Conservation (phyloP, 2,888 invertebrate species). For the Pecten maximus region DNA sequence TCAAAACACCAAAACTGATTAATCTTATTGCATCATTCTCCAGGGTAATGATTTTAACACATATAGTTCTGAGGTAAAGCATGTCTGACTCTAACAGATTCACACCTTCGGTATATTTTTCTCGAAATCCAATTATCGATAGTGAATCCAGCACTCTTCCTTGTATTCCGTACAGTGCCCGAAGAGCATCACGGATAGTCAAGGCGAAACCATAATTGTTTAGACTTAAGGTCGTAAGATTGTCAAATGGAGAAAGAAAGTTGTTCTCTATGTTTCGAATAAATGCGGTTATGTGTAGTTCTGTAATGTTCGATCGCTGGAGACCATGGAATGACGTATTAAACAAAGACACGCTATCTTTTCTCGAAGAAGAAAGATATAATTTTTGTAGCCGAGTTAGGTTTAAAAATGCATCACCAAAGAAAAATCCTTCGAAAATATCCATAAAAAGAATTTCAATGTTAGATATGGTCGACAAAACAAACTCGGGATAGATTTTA, state of each 20-base stretch:
- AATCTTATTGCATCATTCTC: not conserved
- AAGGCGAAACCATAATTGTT: not conserved
- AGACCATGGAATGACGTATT: not conserved
- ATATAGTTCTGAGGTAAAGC: not conserved
- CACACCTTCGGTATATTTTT: not conserved
- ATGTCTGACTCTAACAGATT: not conserved
- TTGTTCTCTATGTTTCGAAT: not conserved
- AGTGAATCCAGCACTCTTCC: not conserved
- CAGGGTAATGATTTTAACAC: not conserved
- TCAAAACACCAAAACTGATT: not conserved
- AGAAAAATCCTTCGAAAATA: not conserved
- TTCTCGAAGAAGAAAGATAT: not conserved
- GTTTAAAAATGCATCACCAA: not conserved
- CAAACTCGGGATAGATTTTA: not conserved
- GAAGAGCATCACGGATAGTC: not conserved
- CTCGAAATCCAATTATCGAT: not conserved
- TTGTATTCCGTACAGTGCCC: not conserved
- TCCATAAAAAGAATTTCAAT: not conserved
- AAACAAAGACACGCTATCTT: not conserved
- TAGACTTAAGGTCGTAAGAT: not conserved
- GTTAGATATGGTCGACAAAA: not conserved
- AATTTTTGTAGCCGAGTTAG: not conserved
- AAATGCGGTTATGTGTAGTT: not conserved
- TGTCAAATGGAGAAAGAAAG: not conserved
- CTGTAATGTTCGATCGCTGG: not conserved